Evolutionary conservation across 2,888 invertebrate genomes (phyloP).

Genomic region (Diaphora mendica): DNA sequence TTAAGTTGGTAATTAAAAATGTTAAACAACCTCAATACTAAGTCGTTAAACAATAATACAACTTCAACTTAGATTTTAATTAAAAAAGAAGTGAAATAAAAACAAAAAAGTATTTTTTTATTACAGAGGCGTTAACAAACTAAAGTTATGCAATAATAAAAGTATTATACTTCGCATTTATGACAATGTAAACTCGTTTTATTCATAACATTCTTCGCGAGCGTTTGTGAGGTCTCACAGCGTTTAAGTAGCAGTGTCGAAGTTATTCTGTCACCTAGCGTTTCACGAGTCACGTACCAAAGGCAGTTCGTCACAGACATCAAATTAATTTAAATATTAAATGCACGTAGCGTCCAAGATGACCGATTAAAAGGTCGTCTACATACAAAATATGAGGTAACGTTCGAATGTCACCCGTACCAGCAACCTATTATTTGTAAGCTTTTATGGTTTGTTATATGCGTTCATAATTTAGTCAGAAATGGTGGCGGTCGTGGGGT

Average conservation of each 20-base stretch:
- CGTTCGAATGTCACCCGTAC: conserved; percentile 63
- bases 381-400: conserved; percentile 75
- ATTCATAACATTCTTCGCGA: conserved; percentile 21
- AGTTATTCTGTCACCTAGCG: conserved; percentile 47
- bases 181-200: conserved; percentile 15
- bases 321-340: conserved; percentile 78
- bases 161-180: conserved; percentile 20
- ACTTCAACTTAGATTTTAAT: conserved; percentile 12
- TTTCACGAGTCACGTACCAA: conserved; percentile 59
- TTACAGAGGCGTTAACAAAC: conserved; percentile 15
- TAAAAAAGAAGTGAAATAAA: conserved; percentile 4
- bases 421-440: conserved; percentile 17
- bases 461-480: conserved; percentile 54
- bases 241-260: conserved; percentile 48
- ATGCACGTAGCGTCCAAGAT: conserved; percentile 76
- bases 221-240: conserved; percentile 15
- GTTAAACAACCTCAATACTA: not conserved
- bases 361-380: conserved; percentile 80
- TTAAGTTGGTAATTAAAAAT: conserved; percentile 1
- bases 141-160: conserved; percentile 28
- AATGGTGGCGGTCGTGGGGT: conserved; percentile 62
- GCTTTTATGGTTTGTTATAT: conserved; percentile 37
- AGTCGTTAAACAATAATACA: conserved; percentile 5
- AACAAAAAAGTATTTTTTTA: conserved; percentile 15
- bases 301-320: conserved; percentile 71